phyloP scores from a whole-genome alignment of 92 coral and sea anemone species.

The Heteractis magnifica region DNA sequence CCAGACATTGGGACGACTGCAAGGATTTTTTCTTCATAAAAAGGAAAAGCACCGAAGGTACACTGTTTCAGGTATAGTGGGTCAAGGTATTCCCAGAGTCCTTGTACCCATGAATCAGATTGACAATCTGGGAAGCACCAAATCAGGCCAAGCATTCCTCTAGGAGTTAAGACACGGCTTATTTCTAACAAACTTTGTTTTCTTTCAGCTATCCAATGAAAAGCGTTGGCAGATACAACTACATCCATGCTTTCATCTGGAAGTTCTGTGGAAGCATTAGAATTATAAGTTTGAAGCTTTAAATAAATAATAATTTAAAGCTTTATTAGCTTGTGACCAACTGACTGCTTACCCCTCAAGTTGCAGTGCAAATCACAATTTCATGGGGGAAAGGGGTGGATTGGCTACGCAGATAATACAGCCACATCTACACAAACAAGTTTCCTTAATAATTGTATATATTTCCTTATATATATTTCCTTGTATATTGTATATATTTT shows the following conservation, averaged over 20 bases:
- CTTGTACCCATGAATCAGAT: constrained; percentile 14
- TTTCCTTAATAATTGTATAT: too few relatives aligned
- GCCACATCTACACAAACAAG: too few relatives aligned
- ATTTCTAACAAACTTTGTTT: constrained; percentile 47
- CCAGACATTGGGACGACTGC: neutral
- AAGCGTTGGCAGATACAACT: constrained; percentile 43
- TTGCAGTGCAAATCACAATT: too few relatives aligned
- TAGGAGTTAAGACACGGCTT: constrained; percentile 45
- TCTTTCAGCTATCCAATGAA: constrained; percentile 57
- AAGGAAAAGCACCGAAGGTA: neutral
- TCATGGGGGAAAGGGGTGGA: too few relatives aligned
- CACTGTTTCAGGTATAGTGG: constrained; percentile 8
- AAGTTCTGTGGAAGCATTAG: constrained; percentile 26
- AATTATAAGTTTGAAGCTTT: neutral
- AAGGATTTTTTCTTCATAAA: constrained; percentile 3
- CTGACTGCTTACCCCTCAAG: too few relatives aligned
- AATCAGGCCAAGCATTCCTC: constrained; percentile 48
- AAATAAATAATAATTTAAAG: constrained; percentile 2
- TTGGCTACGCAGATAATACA: too few relatives aligned
- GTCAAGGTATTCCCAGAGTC: constrained; percentile 11
- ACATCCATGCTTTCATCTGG: constrained; percentile 50
- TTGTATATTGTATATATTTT: too few relatives aligned
- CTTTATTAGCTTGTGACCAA: too few relatives aligned
- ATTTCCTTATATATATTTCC: too few relatives aligned
- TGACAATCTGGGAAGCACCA: constrained; percentile 31